Conservation (phyloP, 2,797 vertebrate genomes). For the Enteromius viviparus region DNA sequence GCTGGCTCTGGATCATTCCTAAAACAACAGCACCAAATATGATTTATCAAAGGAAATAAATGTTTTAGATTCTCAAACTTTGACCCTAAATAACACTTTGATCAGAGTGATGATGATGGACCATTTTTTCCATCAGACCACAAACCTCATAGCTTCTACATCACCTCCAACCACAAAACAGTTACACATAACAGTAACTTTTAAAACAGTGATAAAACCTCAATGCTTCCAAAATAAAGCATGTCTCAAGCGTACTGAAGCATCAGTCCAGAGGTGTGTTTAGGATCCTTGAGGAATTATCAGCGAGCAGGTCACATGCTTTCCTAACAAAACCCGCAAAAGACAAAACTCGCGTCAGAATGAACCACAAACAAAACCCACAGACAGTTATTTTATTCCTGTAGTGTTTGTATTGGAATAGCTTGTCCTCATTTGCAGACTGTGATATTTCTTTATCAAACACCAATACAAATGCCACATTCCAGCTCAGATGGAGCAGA, state of each 20-base stretch:
- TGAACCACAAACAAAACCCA: conserved; percentile 20
- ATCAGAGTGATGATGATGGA: background rate
- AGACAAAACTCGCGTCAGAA: conserved; percentile 4
- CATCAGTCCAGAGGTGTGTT: background rate
- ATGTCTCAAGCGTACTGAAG: background rate
- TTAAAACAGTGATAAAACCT: background rate
- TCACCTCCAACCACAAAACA: background rate
- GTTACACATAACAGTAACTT: background rate
- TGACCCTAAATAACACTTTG: too few relatives aligned
- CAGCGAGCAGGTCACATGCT: conserved; percentile 4
- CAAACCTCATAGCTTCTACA: background rate
- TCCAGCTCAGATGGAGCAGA: background rate
- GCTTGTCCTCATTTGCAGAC: conserved; percentile 4
- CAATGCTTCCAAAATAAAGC: conserved; percentile 10
- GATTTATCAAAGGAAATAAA: background rate
- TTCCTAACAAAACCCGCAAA: conserved; percentile 12
- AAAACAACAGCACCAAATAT: background rate
- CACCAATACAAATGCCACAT: background rate
- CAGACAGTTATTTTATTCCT: background rate
- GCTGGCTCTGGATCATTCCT: background rate
- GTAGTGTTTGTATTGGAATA: conserved; percentile 22
- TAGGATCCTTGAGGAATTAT: conserved; percentile 28
- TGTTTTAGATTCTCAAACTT: background rate
- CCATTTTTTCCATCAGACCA: background rate
- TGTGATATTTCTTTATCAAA: background rate